A percentile compares a stretch with the other conserved stretches of the same genome.
Conservation (phyloP, 2,888 invertebrate genomes). For the Pristionchus japonicus region DNA sequence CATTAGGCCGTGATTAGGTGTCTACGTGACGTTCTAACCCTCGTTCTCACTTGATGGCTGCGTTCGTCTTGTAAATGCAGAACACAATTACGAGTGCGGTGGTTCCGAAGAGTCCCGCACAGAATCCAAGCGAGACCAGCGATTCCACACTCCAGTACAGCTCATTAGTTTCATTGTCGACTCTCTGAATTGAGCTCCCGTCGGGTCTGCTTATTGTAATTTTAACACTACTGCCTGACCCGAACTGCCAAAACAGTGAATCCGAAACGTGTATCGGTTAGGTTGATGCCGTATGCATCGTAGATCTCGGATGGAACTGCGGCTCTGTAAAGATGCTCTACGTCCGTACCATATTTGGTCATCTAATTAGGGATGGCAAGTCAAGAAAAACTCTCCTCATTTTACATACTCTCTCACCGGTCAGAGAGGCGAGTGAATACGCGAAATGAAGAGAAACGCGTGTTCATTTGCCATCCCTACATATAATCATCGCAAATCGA, state of each 20-base stretch:
- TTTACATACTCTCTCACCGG: too few species aligned
- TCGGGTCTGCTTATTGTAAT: too few species aligned
- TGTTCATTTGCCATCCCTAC: too few species aligned
- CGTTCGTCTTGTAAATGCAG: neutral
- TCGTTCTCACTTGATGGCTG: neutral
- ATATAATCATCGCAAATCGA: too few species aligned
- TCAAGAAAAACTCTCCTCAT: too few species aligned
- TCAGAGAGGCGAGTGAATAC: too few species aligned
- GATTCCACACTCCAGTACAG: neutral
- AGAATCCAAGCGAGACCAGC: neutral
- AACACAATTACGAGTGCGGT: neutral
- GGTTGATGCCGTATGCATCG: neutral
- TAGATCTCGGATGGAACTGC: neutral
- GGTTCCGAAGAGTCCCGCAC: neutral
- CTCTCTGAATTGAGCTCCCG: neutral
- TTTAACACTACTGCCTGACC: too few species aligned
- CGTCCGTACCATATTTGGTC: too few species aligned
- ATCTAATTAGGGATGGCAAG: too few species aligned
- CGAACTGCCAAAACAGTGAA: neutral
- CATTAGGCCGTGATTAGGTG: too few species aligned
- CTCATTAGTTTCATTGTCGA: neutral
- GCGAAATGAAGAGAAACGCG: too few species aligned
- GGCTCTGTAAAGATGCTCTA: neutral
- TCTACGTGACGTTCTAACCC: neutral
- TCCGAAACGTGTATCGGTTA: neutral